Evolutionary conservation across 2,113 vertebrate genomes (phyloP).

Genomic region (Phylloscopus whistleri): DNA sequence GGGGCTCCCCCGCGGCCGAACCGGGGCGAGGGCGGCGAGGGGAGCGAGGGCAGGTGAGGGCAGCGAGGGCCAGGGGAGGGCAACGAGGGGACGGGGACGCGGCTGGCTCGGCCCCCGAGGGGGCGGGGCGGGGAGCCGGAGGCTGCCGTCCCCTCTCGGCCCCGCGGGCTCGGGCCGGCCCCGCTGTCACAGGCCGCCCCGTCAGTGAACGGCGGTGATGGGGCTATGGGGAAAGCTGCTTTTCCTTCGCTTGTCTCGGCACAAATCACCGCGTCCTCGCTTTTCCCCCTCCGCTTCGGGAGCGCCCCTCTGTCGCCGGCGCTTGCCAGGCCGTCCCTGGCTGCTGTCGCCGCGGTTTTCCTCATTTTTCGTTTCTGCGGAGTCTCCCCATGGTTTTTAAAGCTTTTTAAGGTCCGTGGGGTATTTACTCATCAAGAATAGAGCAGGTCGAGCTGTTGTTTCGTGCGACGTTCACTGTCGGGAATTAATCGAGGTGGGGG

Average conservation of each 20-base stretch:
- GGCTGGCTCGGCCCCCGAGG: not conserved
- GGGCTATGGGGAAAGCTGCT: not conserved
- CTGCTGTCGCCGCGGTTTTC: fast-evolving
- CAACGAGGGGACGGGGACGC: not conserved
- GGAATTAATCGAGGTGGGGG: not conserved
- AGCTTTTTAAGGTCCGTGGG: too few species aligned
- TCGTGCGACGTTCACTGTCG: fast-evolving
- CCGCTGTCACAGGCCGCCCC: not conserved
- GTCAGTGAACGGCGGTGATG: not conserved
- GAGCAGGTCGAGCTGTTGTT: not conserved
- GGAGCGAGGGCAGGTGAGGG: not conserved
- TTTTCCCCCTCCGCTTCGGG: not conserved
- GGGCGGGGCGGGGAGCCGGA: fast-evolving
- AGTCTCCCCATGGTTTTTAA: fast-evolving
- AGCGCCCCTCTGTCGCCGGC: not conserved
- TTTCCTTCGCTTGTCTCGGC: not conserved
- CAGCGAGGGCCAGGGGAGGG: not conserved
- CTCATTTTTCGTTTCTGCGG: not conserved
- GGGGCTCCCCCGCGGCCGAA: not conserved
- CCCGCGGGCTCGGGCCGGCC: not conserved
- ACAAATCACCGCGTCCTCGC: not conserved
- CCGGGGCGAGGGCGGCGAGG: not conserved
- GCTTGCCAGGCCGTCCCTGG: not conserved
- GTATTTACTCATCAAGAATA: fast-evolving
- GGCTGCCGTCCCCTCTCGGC: not conserved